phyloP scores from a whole-genome alignment of 2,113 vertebrate species.

The Ceyx melanurus region DNA sequence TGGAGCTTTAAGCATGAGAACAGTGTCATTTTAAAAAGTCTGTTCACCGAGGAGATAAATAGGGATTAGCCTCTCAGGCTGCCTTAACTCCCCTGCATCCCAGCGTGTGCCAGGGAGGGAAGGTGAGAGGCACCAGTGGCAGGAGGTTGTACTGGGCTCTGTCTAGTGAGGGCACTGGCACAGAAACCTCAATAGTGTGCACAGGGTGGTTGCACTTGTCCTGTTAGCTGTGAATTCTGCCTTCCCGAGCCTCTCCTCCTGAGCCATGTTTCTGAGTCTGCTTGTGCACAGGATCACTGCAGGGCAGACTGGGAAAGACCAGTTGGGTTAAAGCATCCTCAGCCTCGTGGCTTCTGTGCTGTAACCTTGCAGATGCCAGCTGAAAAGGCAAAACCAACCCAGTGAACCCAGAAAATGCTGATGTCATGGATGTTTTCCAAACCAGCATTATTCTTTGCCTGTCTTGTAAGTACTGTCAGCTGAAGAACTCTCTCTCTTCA shows the following conservation, averaged over 20 bases:
- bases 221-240: accelerated
- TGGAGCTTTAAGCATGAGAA: constrained; percentile 47
- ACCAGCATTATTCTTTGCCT: neutral
- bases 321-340: neutral
- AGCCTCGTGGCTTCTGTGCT: neutral
- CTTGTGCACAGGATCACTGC: neutral
- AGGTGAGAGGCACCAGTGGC: neutral
- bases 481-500: neutral
- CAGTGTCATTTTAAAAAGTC: constrained; percentile 56
- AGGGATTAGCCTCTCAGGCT: constrained; percentile 43
- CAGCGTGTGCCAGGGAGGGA: neutral
- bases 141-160: neutral
- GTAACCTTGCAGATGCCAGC: accelerated
- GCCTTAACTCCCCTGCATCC: neutral
- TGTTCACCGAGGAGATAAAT: constrained; percentile 52
- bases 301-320: neutral
- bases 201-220: accelerated
- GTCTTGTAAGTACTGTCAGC: neutral
- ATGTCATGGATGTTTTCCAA: accelerated
- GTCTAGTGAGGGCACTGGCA: neutral
- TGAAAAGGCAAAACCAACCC: neutral
- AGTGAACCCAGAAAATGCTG: accelerated
- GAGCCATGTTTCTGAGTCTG: accelerated
- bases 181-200: accelerated
- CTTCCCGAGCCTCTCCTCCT: accelerated